Conservation (phyloP, 2,888 invertebrate genomes). For the Cephalotes varians region DNA sequence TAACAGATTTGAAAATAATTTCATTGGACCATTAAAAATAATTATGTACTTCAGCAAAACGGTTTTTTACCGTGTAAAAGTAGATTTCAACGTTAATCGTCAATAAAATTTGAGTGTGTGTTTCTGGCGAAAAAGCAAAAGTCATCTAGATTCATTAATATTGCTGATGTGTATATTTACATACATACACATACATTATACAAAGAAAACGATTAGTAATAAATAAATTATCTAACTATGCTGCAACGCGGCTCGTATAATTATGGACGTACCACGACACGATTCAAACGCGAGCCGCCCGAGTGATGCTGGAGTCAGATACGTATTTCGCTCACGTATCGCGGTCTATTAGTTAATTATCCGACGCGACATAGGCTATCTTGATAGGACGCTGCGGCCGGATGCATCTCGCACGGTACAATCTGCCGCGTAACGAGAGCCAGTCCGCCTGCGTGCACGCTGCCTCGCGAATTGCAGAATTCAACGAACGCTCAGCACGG, state of each 20-base stretch:
- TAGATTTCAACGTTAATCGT: conserved; percentile 23
- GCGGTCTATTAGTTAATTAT: conserved; percentile 77
- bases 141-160: background rate
- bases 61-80: conserved; percentile 28
- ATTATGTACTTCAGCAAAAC: too few relatives aligned
- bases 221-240: conserved; percentile 34
- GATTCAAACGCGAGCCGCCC: conserved; percentile 67
- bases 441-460: conserved; percentile 14
- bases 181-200: background rate
- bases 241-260: conserved; percentile 53
- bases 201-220: background rate
- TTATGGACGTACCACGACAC: conserved; percentile 69
- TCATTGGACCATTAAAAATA: too few relatives aligned
- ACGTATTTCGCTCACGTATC: conserved; percentile 68
- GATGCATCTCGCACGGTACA: conserved; percentile 55
- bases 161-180: background rate
- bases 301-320: conserved; percentile 60
- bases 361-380: conserved; percentile 71
- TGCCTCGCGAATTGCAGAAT: conserved; percentile 44
- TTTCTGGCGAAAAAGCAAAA: background rate
- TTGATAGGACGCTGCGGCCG: conserved; percentile 66
- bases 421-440: conserved; percentile 68
- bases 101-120: conserved; percentile 2
- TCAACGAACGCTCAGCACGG: conserved; percentile 29
- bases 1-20: too few relatives aligned